Conservation (phyloP, 53 echinoderm and acorn worm genomes). For the Holothuria leucospilota region DNA sequence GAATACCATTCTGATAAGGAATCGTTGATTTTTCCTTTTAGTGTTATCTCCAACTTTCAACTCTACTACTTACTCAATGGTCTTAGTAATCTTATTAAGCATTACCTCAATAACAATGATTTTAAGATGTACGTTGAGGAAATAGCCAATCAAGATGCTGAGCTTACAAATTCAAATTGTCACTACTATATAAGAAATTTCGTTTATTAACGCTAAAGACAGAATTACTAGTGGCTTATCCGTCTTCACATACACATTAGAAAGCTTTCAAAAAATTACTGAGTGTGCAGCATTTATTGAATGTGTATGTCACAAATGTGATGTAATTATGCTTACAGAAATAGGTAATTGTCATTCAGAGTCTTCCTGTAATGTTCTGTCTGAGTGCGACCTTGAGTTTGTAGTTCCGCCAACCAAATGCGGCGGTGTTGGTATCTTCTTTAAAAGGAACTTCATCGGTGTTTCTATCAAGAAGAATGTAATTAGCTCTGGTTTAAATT, state of each 20-base stretch:
- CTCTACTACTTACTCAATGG: too few species aligned
- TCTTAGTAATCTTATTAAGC: too few species aligned
- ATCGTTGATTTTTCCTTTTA: background rate
- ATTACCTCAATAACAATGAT: too few species aligned
- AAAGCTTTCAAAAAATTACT: background rate
- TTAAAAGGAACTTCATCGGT: too few species aligned
- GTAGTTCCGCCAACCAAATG: background rate
- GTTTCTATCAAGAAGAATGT: too few species aligned
- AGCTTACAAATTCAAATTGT: constrained; percentile 23
- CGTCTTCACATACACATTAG: too few species aligned
- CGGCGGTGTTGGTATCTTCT: background rate
- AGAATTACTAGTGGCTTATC: background rate
- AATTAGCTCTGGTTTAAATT: too few species aligned
- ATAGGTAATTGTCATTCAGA: background rate
- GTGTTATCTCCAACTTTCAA: background rate
- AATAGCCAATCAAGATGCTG: background rate
- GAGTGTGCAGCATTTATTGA: background rate
- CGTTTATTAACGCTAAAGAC: background rate
- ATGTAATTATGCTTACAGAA: background rate
- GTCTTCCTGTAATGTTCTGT: too few species aligned
- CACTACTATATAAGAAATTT: background rate
- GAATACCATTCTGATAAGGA: background rate
- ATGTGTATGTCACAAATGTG: background rate
- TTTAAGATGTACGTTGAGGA: background rate
- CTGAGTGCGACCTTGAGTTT: background rate